Evolutionary conservation across 2,888 invertebrate genomes (phyloP).

Genomic region (Cataglyphis cursor): DNA sequence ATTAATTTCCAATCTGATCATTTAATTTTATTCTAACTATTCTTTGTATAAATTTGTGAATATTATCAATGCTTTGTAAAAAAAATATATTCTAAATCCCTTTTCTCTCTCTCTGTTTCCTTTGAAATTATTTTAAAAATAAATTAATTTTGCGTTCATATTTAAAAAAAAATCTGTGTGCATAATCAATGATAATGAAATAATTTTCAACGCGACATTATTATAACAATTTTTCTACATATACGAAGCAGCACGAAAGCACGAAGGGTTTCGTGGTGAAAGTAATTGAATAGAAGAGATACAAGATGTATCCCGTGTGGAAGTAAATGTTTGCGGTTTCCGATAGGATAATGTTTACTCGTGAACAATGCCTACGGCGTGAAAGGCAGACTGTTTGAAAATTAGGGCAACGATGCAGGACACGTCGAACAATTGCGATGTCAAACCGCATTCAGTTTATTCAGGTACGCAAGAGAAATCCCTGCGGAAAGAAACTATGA

Average conservation of each 20-base stretch:
- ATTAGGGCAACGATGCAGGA: slow-evolving; percentile 73
- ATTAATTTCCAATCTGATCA: slow-evolving; percentile 14
- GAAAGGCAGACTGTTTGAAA: slow-evolving; percentile 74
- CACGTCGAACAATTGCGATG: slow-evolving; percentile 60
- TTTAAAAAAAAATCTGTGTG: neutral
- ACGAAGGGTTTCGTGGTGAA: neutral
- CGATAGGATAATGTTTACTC: slow-evolving; percentile 76
- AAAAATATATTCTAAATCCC: neutral
- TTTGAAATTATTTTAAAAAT: neutral
- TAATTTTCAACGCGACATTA: neutral
- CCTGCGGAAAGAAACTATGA: slow-evolving; percentile 1
- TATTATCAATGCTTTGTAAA: neutral
- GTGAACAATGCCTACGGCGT: slow-evolving; percentile 68
- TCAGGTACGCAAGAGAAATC: slow-evolving; percentile 42
- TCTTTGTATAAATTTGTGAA: neutral
- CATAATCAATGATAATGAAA: slow-evolving; percentile 10
- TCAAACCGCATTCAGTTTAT: slow-evolving; percentile 31
- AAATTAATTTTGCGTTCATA: neutral
- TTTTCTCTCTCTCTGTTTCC: neutral
- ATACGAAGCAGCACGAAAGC: neutral
- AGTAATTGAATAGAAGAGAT: slow-evolving; percentile 33
- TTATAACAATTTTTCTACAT: neutral
- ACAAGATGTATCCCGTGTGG: slow-evolving; percentile 63
- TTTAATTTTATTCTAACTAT: neutral
- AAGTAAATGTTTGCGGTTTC: slow-evolving; percentile 79